A percentile compares a stretch with the other conserved stretches of the same genome.
These are phyloP conservation scores for Limonius californicus DNA, from an alignment of 1,140 invertebrate genomes.

Conservation along the genomic window DNA sequence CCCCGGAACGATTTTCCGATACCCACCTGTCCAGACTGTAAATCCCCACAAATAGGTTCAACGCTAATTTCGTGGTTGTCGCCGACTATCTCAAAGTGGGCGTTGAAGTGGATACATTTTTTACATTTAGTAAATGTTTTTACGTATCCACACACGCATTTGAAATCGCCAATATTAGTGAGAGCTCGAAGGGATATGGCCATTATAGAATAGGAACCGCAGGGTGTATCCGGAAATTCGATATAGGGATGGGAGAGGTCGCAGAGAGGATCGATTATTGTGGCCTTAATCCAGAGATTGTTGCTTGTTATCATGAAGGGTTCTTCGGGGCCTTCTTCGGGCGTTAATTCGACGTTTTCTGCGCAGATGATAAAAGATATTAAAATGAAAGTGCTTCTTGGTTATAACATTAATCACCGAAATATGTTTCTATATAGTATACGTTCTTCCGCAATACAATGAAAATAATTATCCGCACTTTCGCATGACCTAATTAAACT, in stretches of 20 bases:
- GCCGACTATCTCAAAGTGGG: slow-evolving; percentile 31
- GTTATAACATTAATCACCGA: slow-evolving; percentile 11
- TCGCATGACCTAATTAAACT: too few species aligned
- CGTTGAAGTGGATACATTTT: slow-evolving; percentile 13
- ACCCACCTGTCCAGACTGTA: slow-evolving; percentile 4
- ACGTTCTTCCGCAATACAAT: too few species aligned
- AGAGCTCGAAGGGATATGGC: slow-evolving; percentile 23
- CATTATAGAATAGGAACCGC: slow-evolving; percentile 34
- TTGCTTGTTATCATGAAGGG: not conserved
- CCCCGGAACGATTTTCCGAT: too few species aligned
- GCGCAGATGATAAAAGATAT: too few species aligned
- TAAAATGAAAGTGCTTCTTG: not conserved
- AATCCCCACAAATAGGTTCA: slow-evolving; percentile 33
- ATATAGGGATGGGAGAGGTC: slow-evolving; percentile 31
- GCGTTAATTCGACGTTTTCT: too few species aligned
- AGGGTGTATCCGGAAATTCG: slow-evolving; percentile 36
- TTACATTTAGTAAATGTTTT: not conserved
- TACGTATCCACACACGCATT: slow-evolving; percentile 16
- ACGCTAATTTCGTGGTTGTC: slow-evolving; percentile 29
- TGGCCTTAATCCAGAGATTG: not conserved
- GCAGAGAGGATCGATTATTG: slow-evolving; percentile 15
- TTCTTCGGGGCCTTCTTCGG: too few species aligned
- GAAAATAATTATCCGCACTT: too few species aligned
- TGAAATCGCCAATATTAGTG: not conserved
- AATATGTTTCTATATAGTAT: too few species aligned